Evolutionary conservation across 2,888 invertebrate species (phyloP).

Genomic region (Steinernema carpocapsae): DNA sequence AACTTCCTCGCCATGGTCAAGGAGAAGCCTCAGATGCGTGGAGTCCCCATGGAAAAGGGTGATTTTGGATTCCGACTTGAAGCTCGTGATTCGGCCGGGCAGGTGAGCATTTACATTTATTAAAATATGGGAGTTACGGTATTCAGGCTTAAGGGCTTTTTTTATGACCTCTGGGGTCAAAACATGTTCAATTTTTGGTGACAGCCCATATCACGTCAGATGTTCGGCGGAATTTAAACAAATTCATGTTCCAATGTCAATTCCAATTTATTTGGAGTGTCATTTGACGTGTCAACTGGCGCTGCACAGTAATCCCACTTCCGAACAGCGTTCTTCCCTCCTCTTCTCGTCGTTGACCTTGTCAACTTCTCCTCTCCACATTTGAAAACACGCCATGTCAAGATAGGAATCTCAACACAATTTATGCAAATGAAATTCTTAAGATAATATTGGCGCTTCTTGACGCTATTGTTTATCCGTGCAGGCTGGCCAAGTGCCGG

Average conservation of each 20-base stretch:
- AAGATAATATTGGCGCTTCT: conserved; percentile 26
- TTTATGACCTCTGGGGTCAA: no score
- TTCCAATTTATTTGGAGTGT: background rate
- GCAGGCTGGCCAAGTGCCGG: background rate
- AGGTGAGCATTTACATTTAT: conserved; percentile 44
- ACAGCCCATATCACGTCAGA: conserved; percentile 9
- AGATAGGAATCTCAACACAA: conserved; percentile 14
- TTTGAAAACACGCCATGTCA: background rate
- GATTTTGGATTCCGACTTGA: conserved; percentile 61
- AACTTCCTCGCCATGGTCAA: conserved; percentile 40
- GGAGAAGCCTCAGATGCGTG: conserved; percentile 42
- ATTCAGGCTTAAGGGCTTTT: no score
- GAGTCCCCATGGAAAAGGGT: conserved; percentile 58
- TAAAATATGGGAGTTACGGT: no score
- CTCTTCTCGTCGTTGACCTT: background rate
- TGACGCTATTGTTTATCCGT: conserved; percentile 23
- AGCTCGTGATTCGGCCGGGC: conserved; percentile 53
- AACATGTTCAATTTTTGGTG: no score
- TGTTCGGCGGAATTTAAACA: conserved; percentile 16
- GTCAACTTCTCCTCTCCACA: background rate
- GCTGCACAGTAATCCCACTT: background rate
- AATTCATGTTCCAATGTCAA: background rate
- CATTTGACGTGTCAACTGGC: background rate
- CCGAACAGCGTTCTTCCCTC: background rate
- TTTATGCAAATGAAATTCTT: conserved; percentile 29